phyloP scores from a whole-genome alignment of 2,113 vertebrate genomes.

The Sinocyclocheilus anophthalmus region DNA sequence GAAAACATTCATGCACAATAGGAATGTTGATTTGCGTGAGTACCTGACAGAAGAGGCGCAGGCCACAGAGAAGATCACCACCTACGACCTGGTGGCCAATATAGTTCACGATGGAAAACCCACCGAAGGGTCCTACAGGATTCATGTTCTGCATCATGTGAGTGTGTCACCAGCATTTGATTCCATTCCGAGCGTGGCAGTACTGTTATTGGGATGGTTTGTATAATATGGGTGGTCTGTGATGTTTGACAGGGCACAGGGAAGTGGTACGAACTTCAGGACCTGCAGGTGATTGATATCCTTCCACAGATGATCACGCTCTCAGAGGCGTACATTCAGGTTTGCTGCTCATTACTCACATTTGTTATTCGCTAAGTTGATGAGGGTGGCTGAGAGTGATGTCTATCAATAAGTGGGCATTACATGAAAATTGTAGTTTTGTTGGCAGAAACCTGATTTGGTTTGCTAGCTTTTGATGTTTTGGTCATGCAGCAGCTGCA shows the following conservation, averaged over 20 bases:
- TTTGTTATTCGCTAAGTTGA: background rate
- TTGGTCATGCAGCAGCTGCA: background rate
- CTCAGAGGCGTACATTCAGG: constrained; percentile 97
- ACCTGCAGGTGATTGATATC: constrained; percentile 95
- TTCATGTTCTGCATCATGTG: constrained; percentile 95
- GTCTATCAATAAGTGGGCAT: background rate
- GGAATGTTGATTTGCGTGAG: constrained; percentile 91
- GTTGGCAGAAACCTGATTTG: background rate
- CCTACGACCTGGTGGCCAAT: constrained; percentile 92
- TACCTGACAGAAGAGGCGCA: constrained; percentile 93
- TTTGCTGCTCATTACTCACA: constrained; percentile 52
- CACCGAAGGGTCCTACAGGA: constrained; percentile 90
- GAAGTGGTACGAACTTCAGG: constrained; percentile 98
- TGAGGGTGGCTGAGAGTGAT: background rate
- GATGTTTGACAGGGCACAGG: constrained; percentile 84
- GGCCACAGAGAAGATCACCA: constrained; percentile 83
- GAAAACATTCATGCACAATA: constrained; percentile 53
- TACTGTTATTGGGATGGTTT: background rate
- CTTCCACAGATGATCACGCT: constrained; percentile 97
- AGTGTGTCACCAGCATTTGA: constrained; percentile 53
- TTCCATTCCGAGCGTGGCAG: background rate
- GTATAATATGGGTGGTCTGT: background rate
- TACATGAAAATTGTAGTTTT: background rate
- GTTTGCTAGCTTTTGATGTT: background rate
- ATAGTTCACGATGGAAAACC: constrained; percentile 95